Base-by-base conservation (phyloP, 2,113 vertebrate genomes). In the Euleptes europaea region DNA sequence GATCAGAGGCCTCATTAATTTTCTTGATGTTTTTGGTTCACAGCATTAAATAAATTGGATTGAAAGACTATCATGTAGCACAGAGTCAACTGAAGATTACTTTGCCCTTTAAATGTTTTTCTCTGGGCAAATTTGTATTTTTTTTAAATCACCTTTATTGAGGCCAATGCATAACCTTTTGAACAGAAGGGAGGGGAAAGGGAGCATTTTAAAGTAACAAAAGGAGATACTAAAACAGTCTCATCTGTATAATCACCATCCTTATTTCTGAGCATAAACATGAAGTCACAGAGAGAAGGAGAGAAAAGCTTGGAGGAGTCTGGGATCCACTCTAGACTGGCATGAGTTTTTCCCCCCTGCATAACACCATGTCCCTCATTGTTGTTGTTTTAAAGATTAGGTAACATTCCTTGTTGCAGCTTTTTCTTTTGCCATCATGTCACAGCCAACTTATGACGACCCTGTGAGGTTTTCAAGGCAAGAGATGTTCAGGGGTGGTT, bases 301-400 rank as follows among this genome's bases (percentile, higher is more conserved):
- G 10, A 13, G 35, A 69, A 73, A 88, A 84, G 51, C 71, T 26
- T 2, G 65, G 71, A 89, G 51, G 76, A 88, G 51, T 31, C 44
- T 3, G 1, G 79, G 83, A 78, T 42, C 51, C 83, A 69, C n/a
- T 1, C 6, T 78, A 1, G 4, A 82, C 21, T 87, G 31, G 26
- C 8, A 72, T 35, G 35, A 72, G 35, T 75, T 74, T 38, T 66
- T 85, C 13, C 47, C 33, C 19, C 23, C 73, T 78, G 44, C 10
- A 28, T 31, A 23, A 66, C 65, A 76, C 76, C 63, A 88, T 80
- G 83, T 4, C 42, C 73, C 66, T 44, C 9, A 9, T 44, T 79
- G 51, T 60, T 72, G 12, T 12, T 3, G 19, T 82, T 60, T 60
- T 89, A 85, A 91, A n/a, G 33, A 81, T 90, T 81, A 85, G 81